phyloP scores from a whole-genome alignment of 2,113 vertebrate species.

The Cebus imitator region DNA sequence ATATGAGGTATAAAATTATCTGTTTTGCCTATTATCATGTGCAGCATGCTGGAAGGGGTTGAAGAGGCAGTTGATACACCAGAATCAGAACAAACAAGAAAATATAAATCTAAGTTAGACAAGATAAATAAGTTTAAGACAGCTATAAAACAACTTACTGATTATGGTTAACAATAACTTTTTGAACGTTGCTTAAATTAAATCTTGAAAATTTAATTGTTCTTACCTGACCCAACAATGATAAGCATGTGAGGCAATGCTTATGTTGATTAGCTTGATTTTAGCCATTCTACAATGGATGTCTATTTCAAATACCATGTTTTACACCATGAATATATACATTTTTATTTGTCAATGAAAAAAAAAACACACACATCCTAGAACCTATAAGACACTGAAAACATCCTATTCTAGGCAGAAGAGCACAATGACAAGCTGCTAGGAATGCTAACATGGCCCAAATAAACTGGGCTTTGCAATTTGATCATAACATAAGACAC shows the following conservation, averaged over 20 bases:
- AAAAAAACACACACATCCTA: neutral
- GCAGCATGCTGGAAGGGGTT: neutral
- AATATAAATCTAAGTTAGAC: no score
- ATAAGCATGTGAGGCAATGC: neutral
- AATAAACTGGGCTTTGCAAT: neutral
- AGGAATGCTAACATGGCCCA: neutral
- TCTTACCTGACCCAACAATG: neutral
- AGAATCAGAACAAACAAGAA: neutral
- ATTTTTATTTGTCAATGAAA: neutral
- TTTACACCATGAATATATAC: neutral
- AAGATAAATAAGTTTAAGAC: no score
- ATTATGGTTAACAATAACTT: no score
- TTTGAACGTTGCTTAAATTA: no score
- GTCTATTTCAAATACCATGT: neutral
- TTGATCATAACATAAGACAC: neutral
- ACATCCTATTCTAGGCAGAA: neutral
- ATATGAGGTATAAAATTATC: neutral
- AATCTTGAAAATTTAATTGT: no score
- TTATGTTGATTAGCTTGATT: neutral
- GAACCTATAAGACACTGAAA: neutral
- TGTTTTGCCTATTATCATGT: neutral
- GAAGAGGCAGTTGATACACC: neutral
- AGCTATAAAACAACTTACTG: no score
- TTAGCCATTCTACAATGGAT: neutral
- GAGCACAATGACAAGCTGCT: neutral